Evolutionary conservation across 2,888 invertebrate species (phyloP), one percentile per base, ranked within the genome.

Genomic region (Odontomyia ornata): DNA sequence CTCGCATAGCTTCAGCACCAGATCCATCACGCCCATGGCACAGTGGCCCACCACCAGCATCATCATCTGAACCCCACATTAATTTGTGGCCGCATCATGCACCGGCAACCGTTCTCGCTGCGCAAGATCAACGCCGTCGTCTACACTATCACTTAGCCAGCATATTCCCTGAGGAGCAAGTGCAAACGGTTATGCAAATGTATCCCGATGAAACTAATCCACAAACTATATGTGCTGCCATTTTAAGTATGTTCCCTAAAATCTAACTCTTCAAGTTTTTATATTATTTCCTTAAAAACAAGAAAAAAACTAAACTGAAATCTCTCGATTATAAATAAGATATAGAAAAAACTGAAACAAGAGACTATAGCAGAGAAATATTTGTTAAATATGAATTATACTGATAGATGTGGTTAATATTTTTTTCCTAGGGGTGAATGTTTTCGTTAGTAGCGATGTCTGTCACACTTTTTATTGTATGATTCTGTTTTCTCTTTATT

Each of bases 201-300:
- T 92, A 95, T 87, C 97, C 97, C 0, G 93, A 95, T 69, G 96
- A 96, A 85, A 95, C 93, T 27, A 94, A 96, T 86, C 93, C 97
- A 11, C 94, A 96, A 86, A 93, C 91, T 82, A 95, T 97, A 85
- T 97, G 97, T 87, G 94, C 94, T 47, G 92, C 94, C 79, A 95
- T 96, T 81, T 87, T 96, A 81, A 90, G 91, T 78, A 92, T 95
- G 89, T 93, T 91, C 84, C 90, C 90, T 57, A 89, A 90, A 83
- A 86, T 88, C 79, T 89, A 84, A 83, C 23, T 76, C n/a, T n/a
- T n/a, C n/a, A n/a, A n/a, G n/a, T n/a, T n/a, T n/a, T n/a, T 47
- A n/a, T n/a, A n/a, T n/a, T n/a, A n/a, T n/a, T n/a, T n/a, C n/a
- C n/a, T 36, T 36, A 36, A 36, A 36, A 36, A 36, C 3, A 36